Evolutionary conservation across 2,113 vertebrate genomes (phyloP).

Genomic region (Dromaius novaehollandiae): DNA sequence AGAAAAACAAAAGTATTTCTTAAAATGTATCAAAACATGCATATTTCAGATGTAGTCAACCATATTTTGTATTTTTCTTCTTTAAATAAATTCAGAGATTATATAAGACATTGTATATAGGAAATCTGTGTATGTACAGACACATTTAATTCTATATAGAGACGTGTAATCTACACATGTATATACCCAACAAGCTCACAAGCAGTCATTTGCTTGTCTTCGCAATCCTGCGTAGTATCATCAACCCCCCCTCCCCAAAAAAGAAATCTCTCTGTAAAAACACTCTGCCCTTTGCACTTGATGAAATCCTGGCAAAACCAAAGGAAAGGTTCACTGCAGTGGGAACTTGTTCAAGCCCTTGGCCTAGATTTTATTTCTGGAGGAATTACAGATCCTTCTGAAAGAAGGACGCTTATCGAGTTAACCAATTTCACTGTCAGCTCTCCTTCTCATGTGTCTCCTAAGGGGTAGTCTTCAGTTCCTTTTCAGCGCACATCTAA

Average conservation of each 20-base stretch:
- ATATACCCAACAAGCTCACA: background rate
- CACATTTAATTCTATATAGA: background rate
- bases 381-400: background rate
- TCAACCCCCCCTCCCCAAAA: background rate
- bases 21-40: background rate
- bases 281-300: background rate
- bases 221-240: background rate
- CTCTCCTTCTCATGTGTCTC: background rate
- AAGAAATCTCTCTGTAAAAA: background rate
- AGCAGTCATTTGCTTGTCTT: background rate
- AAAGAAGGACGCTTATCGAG: background rate
- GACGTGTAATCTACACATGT: background rate
- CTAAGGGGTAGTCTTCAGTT: background rate
- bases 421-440: background rate
- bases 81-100: background rate
- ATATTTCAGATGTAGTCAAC: background rate
- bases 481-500: background rate
- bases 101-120: background rate
- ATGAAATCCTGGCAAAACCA: background rate
- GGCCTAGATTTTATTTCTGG: background rate
- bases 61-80: background rate
- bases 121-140: rapidly evolving
- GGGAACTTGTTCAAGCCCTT: background rate
- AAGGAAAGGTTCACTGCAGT: background rate
- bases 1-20: background rate